Conservation (phyloP, 2,888 invertebrate species). For the Dryobotodes eremita region DNA sequence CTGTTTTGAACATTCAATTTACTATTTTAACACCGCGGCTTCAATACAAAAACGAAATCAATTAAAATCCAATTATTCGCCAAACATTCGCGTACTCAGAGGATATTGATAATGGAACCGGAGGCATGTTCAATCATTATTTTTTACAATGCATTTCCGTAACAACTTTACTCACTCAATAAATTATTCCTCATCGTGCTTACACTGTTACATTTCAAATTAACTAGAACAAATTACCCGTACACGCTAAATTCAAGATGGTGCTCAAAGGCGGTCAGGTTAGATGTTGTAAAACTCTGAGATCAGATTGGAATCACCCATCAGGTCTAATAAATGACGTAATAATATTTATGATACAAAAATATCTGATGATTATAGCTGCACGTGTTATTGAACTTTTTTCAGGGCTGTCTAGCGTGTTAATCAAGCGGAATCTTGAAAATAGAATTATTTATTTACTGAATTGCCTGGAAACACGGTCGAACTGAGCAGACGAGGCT, state of each 20-base stretch:
- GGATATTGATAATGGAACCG: constrained; percentile 45
- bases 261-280: not conserved
- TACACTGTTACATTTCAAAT: constrained; percentile 29
- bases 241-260: constrained; percentile 16
- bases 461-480: not conserved
- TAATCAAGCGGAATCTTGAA: constrained; percentile 28
- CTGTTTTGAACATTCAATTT: not conserved
- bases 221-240: constrained; percentile 2
- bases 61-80: constrained; percentile 38
- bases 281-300: constrained; percentile 44
- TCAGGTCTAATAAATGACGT: constrained; percentile 49
- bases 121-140: constrained; percentile 46
- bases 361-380: constrained; percentile 39
- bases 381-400: constrained; percentile 42
- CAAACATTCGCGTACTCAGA: constrained; percentile 3
- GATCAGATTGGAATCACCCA: constrained; percentile 44
- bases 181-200: constrained; percentile 25
- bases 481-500: not conserved
- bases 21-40: not conserved
- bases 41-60: constrained; percentile 8
- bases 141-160: constrained; percentile 57
- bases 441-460: constrained; percentile 13
- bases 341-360: constrained; percentile 45
- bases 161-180: constrained; percentile 1
- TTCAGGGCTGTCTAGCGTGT: constrained; percentile 45